phyloP scores from a whole-genome alignment of 2,888 invertebrate species.

The Acanthopleura granulata region DNA sequence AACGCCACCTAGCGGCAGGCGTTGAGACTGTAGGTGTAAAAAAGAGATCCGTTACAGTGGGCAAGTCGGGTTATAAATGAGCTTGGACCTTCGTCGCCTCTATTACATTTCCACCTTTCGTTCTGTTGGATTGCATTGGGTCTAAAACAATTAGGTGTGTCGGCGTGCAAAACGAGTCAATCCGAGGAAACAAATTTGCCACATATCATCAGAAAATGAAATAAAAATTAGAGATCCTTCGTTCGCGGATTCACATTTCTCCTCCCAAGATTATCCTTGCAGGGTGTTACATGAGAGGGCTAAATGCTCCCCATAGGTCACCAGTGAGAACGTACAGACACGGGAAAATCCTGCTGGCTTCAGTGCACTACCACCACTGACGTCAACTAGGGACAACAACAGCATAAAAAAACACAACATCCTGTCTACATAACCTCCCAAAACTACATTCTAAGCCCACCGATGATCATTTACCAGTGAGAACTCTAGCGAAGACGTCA shows the following conservation, averaged over 20 bases:
- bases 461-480: no score
- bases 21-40: no score
- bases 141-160: not conserved
- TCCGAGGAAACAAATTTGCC: conserved; percentile 1
- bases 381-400: not conserved
- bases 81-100: no score
- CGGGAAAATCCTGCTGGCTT: not conserved
- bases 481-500: no score
- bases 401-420: no score
- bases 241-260: not conserved
- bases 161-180: not conserved
- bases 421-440: no score
- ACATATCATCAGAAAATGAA: conserved; percentile 10
- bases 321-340: no score
- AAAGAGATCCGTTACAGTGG: no score
- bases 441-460: no score
- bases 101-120: no score
- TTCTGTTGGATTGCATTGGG: not conserved
- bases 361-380: not conserved
- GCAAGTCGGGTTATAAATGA: no score
- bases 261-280: not conserved
- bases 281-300: not conserved
- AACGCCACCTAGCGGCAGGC: no score
- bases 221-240: conserved; percentile 3
- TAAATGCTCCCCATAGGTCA: not conserved